Evolutionary conservation across 2,797 vertebrate genomes (phyloP).

Genomic region (Sebastes vulpes): DNA sequence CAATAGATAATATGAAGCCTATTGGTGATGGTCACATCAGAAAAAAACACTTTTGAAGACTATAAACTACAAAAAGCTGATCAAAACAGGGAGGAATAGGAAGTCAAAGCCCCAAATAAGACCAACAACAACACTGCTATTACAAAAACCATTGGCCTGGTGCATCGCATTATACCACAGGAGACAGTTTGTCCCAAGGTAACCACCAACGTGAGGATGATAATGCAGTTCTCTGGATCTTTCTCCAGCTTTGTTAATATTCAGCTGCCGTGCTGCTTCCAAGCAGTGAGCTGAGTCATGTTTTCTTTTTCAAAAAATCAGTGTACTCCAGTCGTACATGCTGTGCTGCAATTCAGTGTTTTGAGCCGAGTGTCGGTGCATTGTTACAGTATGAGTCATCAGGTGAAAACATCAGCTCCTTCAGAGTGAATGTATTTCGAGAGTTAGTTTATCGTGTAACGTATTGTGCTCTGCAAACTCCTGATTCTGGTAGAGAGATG

Average conservation of each 20-base stretch:
- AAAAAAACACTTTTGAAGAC: background rate
- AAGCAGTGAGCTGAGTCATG: slow-evolving; percentile 47
- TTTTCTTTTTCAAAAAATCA: background rate
- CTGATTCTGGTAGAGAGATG: background rate
- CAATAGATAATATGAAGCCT: background rate
- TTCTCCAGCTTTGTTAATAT: slow-evolving; percentile 17
- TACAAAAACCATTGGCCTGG: background rate
- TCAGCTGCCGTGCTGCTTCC: slow-evolving; percentile 18
- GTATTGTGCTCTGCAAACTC: background rate
- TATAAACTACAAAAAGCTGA: background rate
- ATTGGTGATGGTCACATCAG: background rate
- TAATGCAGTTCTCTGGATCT: background rate
- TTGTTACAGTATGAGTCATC: slow-evolving; percentile 26
- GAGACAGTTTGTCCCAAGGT: background rate
- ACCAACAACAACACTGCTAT: background rate
- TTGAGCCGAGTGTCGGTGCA: background rate
- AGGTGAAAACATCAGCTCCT: background rate
- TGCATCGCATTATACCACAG: background rate
- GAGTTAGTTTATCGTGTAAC: background rate
- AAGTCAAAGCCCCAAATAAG: background rate
- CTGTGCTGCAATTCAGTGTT: background rate
- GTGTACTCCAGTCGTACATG: background rate
- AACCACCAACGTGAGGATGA: background rate
- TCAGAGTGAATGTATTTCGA: background rate
- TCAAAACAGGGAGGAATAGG: background rate